Conservation (phyloP, 2,797 vertebrate genomes). For the Falco novaeseelandiae region DNA sequence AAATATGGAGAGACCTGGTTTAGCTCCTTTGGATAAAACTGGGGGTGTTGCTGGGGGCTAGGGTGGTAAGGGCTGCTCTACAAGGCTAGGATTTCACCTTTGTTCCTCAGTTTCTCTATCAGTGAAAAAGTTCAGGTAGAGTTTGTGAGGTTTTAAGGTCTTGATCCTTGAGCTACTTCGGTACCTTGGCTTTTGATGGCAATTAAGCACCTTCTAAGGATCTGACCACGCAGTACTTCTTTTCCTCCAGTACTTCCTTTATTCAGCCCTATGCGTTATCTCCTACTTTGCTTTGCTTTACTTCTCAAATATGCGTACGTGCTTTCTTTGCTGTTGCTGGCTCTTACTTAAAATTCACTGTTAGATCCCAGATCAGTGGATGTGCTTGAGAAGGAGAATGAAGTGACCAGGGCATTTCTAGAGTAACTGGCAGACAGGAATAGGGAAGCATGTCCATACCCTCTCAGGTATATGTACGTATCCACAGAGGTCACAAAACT, state of each 20-base stretch:
- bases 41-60: not conserved
- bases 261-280: not conserved
- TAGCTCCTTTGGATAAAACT: not conserved
- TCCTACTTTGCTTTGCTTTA: not conserved
- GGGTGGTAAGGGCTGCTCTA: not conserved
- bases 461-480: not conserved
- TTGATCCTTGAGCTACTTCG: not conserved
- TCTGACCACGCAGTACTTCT: not conserved
- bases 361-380: not conserved
- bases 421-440: not conserved
- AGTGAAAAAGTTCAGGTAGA: not conserved
- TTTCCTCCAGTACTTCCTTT: not conserved
- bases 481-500: not conserved
- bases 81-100: not conserved
- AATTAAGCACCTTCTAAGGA: not conserved
- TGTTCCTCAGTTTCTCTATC: not conserved
- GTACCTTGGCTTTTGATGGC: not conserved
- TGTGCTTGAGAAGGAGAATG: not conserved
- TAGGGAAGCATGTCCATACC: not conserved
- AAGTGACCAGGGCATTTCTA: not conserved
- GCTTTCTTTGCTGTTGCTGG: not conserved
- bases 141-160: not conserved
- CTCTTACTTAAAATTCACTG: constrained; percentile 4
- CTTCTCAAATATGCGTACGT: not conserved
- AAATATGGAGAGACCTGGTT: not conserved